A percentile compares a stretch with the other conserved stretches of the same genome.
Conservation (phyloP, 2,113 vertebrate species). For the Scomber japonicus region DNA sequence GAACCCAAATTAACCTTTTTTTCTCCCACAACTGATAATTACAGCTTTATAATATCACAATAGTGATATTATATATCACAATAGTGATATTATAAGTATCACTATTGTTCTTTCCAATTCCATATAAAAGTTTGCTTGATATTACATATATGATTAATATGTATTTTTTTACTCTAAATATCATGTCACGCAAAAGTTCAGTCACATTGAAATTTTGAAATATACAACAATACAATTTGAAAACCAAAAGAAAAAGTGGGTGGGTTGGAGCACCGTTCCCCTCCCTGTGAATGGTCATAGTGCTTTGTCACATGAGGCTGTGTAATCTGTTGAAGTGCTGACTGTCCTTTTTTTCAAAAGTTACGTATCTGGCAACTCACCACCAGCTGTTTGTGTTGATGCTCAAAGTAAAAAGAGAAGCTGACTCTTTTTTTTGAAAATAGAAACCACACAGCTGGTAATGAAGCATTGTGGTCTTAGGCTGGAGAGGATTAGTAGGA, state of each 20-base stretch:
- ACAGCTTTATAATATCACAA: background rate
- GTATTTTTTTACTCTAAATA: no score
- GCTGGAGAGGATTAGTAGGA: background rate
- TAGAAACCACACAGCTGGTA: background rate
- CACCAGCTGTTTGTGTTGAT: conserved; percentile 25
- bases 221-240: no score
- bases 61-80: background rate
- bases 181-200: no score
- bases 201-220: no score
- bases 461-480: conserved; percentile 1
- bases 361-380: conserved; percentile 1
- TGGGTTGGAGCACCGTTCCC: background rate
- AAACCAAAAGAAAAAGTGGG: background rate
- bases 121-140: background rate
- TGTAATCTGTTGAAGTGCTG: conserved; percentile 37
- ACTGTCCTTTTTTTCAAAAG: conserved; percentile 30
- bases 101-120: background rate
- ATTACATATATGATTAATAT: no score
- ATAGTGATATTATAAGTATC: background rate
- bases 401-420: conserved; percentile 24
- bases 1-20: no score
- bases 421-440: background rate
- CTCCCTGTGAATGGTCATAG: background rate
- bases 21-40: no score
- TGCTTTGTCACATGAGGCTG: conserved; percentile 44